phyloP scores from a whole-genome alignment of 2,113 vertebrate species.

The Trematocara variabile region DNA sequence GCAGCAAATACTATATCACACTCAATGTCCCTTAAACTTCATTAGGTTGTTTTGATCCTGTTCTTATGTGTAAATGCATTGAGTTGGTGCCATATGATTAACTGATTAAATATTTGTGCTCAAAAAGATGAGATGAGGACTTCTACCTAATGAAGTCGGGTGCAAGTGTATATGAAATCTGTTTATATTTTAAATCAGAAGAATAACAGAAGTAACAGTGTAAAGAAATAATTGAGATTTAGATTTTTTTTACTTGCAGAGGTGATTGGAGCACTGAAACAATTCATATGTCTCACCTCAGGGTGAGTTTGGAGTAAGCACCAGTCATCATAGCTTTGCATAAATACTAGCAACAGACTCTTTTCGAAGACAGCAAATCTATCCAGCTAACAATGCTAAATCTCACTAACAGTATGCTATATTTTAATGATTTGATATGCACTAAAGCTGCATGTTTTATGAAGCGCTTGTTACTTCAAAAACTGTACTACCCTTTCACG shows the following conservation, averaged over 20 bases:
- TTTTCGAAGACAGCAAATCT: not conserved
- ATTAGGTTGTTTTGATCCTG: not conserved
- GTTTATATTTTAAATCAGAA: not conserved
- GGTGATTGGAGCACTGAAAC: not conserved
- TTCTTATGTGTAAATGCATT: not conserved
- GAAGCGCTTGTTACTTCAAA: not conserved
- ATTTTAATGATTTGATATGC: not conserved
- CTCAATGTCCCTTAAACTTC: not conserved
- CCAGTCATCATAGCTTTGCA: not conserved
- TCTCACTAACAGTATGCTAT: not conserved
- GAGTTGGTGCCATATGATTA: not conserved
- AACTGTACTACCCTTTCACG: not conserved
- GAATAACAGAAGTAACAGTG: not conserved
- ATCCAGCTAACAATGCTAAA: not conserved
- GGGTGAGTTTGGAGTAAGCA: not conserved
- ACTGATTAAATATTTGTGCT: not conserved
- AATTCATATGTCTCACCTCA: not conserved
- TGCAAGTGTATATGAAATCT: not conserved
- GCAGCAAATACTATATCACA: not conserved
- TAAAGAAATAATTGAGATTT: not conserved
- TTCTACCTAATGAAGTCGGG: not conserved
- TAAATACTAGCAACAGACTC: not conserved
- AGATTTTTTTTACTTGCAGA: not conserved
- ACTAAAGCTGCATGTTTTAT: not conserved
- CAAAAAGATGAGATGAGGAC: not conserved